Evolutionary conservation across 2,113 vertebrate genomes (phyloP), one percentile per base, ranked within the genome.

Genomic region (Sitta europaea): DNA sequence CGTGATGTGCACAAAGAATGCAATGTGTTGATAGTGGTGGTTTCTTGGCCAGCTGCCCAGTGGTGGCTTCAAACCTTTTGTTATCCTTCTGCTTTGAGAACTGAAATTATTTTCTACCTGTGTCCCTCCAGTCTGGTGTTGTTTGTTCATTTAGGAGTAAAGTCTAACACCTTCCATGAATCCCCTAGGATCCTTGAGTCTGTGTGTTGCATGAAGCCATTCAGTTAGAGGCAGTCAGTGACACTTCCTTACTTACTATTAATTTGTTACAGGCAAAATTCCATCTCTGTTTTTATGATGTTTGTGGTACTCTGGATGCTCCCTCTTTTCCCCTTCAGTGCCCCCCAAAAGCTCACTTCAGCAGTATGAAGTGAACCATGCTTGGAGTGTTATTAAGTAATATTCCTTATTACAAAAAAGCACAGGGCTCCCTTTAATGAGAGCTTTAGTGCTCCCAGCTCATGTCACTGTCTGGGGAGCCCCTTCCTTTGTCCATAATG

Each of bases 401-500:
- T 92, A 78, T 92, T 96, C 94, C 88, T 96, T 94, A 87, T 92
- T 92, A 59, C 80, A 76, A 81, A 88, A 76, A 84, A 76, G 91
- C 95, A 51, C 58, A 63, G 71, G 86, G 72, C 75, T 88, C 51
- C 96, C 96, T 95, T 96, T 98, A 98, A 98, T 95, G 97, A 97
- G 96, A 33, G 63, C 95, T 92, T 92, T 95, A 86, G 96, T 86
- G 95, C 87, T 94, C 55, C 88, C 57, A 3, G 24, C 61, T 79
- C 86, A 14, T 95, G 97, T 47, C 92, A 18, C 96, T 91, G 51
- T 96, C 96, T 88, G 84, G 97, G 95, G 95, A 98, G 92, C 78
- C 68, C 95, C 96, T 98, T 88, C 79, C 97, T 97, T 88, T 86
- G 94, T 86, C 95, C 24, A 0, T 98, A 98, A 98, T 97, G 97